A percentile compares a stretch with the other conserved stretches of the same genome.
Conservation (phyloP, 2,888 invertebrate genomes). For the Fragum sueziense region DNA sequence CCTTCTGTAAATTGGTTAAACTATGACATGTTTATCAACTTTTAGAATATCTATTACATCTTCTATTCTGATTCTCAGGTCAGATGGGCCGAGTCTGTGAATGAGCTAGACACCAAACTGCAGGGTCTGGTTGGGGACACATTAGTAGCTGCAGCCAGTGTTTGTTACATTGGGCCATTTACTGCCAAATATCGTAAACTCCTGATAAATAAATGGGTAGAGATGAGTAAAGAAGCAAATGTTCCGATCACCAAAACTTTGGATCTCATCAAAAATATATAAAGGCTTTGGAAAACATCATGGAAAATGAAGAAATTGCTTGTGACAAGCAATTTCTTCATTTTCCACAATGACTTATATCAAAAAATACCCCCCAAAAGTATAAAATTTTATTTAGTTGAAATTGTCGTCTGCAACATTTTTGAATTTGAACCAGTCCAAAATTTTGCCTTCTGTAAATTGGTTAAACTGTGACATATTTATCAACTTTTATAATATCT, state of each 20-base stretch:
- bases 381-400: no score
- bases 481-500: not conserved
- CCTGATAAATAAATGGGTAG: constrained; percentile 72
- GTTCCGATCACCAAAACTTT: constrained; percentile 78
- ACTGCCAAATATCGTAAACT: constrained; percentile 76
- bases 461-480: no score
- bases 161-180: constrained; percentile 81
- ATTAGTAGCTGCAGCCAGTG: constrained; percentile 78
- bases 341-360: not conserved
- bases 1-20: no score
- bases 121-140: constrained; percentile 80
- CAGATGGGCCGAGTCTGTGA: constrained; percentile 80
- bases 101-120: constrained; percentile 76
- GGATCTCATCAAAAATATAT: constrained; percentile 76
- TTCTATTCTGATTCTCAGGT: constrained; percentile 59
- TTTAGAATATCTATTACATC: not conserved
- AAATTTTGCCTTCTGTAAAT: no score
- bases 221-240: constrained; percentile 66
- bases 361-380: no score
- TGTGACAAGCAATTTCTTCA: not conserved
- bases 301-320: constrained; percentile 10
- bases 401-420: no score
- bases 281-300: no score
- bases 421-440: no score
- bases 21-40: no score